phyloP scores from a whole-genome alignment of 2,113 vertebrate genomes.

The Chunga burmeisteri region DNA sequence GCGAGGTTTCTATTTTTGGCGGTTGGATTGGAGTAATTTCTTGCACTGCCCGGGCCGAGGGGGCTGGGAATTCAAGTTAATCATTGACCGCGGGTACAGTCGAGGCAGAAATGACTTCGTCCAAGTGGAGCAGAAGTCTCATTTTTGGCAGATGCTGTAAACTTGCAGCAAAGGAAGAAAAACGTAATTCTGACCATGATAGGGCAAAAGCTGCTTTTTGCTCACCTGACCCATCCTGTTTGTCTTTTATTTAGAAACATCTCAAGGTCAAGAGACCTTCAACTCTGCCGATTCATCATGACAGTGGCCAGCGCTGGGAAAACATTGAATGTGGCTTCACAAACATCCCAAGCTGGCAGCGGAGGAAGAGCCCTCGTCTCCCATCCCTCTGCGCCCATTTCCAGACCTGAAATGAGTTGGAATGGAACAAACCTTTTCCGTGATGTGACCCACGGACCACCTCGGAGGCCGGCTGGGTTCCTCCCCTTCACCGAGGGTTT shows the following conservation, averaged over 20 bases:
- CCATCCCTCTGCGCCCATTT: background rate
- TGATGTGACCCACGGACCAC: background rate
- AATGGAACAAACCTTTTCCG: background rate
- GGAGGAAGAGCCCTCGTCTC: rapidly evolving
- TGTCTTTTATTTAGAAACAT: background rate
- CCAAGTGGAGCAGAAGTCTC: slow-evolving; percentile 21
- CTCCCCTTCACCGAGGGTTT: rapidly evolving
- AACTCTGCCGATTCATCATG: background rate
- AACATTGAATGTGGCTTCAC: rapidly evolving
- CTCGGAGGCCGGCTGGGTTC: background rate
- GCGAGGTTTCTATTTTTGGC: background rate
- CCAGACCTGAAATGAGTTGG: rapidly evolving
- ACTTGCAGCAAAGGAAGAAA: background rate
- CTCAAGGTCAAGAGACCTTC: background rate
- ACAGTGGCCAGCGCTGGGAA: rapidly evolving
- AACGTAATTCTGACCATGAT: rapidly evolving
- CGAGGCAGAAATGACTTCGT: background rate
- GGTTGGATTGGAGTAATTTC: background rate
- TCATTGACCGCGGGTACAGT: rapidly evolving
- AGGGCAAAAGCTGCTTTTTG: background rate
- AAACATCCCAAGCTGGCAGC: background rate
- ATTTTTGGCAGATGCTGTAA: background rate
- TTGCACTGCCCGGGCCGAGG: rapidly evolving
- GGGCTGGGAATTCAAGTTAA: background rate
- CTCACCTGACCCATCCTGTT: background rate